These are phyloP conservation scores for Recurvirostra avosetta DNA, from an alignment of 2,113 vertebrate species.

Conservation along the genomic window DNA sequence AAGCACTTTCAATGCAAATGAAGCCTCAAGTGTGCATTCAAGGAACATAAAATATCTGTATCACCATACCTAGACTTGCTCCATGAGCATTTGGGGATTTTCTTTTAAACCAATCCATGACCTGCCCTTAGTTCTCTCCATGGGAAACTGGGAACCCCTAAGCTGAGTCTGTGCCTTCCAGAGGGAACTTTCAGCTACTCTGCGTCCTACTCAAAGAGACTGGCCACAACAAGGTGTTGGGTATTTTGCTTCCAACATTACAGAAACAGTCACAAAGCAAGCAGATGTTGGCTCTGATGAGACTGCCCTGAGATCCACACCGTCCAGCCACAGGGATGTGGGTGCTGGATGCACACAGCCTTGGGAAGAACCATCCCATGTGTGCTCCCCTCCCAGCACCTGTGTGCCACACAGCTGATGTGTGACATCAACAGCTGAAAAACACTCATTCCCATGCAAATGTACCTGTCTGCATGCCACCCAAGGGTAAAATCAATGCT, in stretches of 20 bases:
- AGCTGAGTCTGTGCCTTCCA: no score
- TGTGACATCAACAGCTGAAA: not conserved
- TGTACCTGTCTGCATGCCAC: not conserved
- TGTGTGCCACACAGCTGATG: fast-evolving
- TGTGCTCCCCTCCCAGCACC: not conserved
- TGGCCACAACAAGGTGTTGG: not conserved
- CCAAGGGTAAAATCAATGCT: not conserved
- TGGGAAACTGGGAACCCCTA: not conserved
- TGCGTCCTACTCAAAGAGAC: not conserved
- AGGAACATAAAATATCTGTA: not conserved
- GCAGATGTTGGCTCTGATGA: not conserved
- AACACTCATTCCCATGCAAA: not conserved
- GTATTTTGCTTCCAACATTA: not conserved
- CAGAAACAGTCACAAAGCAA: not conserved
- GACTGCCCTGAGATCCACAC: not conserved
- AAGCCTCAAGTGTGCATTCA: not conserved
- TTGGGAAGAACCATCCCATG: not conserved
- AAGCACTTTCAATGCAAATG: not conserved
- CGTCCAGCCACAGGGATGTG: fast-evolving
- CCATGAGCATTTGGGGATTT: not conserved
- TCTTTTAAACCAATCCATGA: not conserved
- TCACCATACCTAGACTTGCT: not conserved
- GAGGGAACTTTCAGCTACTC: not conserved
- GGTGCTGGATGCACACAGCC: not conserved
- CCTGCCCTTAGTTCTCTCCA: not conserved